phyloP scores from a whole-genome alignment of 2,888 invertebrate genomes.

The Erebia ligea region DNA sequence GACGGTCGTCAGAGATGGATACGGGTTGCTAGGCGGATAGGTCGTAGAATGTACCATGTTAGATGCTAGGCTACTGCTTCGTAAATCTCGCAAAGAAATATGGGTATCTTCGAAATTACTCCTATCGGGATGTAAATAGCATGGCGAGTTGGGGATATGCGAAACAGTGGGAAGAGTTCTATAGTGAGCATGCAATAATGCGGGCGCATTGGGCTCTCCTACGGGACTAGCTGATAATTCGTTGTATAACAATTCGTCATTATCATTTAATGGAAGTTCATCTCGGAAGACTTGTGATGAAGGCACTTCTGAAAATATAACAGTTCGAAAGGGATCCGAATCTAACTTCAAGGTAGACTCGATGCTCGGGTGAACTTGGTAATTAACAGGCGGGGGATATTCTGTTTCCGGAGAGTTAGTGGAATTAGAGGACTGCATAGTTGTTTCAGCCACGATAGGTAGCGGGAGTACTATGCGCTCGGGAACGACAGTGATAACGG shows the following conservation, averaged over 20 bases:
- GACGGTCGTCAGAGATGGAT: constrained; percentile 76
- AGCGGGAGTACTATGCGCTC: constrained; percentile 69
- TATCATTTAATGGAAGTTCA: constrained; percentile 53
- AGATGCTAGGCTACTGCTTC: constrained; percentile 60
- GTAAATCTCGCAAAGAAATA: constrained; percentile 65
- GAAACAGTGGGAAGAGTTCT: constrained; percentile 73
- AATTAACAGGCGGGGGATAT: constrained; percentile 77
- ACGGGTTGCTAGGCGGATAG: constrained; percentile 75
- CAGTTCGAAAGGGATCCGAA: constrained; percentile 50
- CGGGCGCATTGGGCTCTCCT: constrained; percentile 66
- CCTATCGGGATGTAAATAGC: constrained; percentile 72
- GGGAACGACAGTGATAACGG: constrained; percentile 71
- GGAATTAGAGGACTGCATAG: constrained; percentile 73
- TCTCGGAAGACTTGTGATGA: constrained; percentile 65
- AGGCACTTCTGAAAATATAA: constrained; percentile 69
- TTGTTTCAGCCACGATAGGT: constrained; percentile 72
- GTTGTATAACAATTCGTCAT: constrained; percentile 56
- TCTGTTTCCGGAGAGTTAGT: constrained; percentile 72
- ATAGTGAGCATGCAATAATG: constrained; percentile 74
- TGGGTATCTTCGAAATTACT: constrained; percentile 58
- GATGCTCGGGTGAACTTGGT: constrained; percentile 65
- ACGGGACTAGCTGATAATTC: constrained; percentile 69
- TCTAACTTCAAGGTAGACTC: constrained; percentile 41
- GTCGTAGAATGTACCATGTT: constrained; percentile 74
- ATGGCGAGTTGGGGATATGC: constrained; percentile 76